Evolutionary conservation across 2,797 vertebrate genomes (phyloP), one percentile per base, ranked within the genome.

Genomic region (Acanthornis magna): DNA sequence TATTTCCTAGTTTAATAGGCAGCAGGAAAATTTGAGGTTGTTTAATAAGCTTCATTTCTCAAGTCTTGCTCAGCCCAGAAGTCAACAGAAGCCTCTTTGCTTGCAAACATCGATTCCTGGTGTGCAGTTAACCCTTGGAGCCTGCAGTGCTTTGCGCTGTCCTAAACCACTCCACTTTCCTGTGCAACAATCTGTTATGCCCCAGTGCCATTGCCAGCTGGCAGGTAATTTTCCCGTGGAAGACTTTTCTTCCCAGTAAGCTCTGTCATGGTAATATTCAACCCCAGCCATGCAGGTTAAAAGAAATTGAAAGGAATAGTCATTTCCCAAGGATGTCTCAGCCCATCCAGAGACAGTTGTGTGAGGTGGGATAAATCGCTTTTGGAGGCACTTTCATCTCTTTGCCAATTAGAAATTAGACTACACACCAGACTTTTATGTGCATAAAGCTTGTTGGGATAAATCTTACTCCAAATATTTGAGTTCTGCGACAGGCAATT

Each of bases 401-500:
- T 93, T 83, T 78, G 8, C 14, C 88, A 90, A 54, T 86, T 94
- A 93, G 86, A 88, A 88, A 84, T 72, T 57, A 81, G 27, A 81
- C 55, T 62, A 62, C 47, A 84, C 27, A 58, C 30, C 34, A 81
- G 76, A 74, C 32, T 86, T 89, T 19, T 66, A 68, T 47, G 66
- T 86, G 27, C 26, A 67, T 76, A 80, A 68, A 81, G 27, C 50
- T 84, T 62, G 25, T 47, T 86, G 54, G 58, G 42, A 94, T 90
- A 93, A 93, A 91, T 88, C 70, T 88, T 72, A 54, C 48, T 82
- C 63, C 63, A 76, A 87, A 75, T 4, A 6, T 47, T 43, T 77
- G 38, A 77, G 22, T 94, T 90, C 26, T 54, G 42, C 4, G 26
- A 88, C 70, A 91, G 45, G 54, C 29, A 86, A 72, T 93, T 90